Base-by-base conservation (phyloP, 2,888 invertebrate genomes). In the Anarsia innoxiella region DNA sequence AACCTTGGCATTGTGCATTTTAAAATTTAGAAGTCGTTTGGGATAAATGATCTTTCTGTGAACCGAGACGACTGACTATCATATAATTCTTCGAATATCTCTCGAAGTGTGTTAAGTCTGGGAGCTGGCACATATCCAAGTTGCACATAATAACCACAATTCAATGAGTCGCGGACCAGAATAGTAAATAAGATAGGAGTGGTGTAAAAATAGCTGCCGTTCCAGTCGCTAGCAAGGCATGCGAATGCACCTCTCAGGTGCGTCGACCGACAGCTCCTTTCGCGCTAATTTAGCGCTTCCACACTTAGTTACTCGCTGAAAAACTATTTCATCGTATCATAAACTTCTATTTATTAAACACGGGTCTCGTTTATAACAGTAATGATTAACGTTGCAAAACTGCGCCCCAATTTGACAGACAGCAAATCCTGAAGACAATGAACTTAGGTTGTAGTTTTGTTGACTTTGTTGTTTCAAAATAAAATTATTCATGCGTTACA, bases 101-200 rank as follows among this genome's bases (percentile, higher is more conserved):
- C 56, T 60, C 63, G 70, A 72, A 64, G 74, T 68, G 72, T 63
- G 72, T 72, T 75, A 73, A 69, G 75, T 72, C 66, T 26, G 71
- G 66, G 69, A 50, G 65, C 70, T 84, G 84, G 84, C 84, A 73
- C 64, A 64, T 69, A 66, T 80, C 84, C 83, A 83, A 82, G 72
- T 72, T 79, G 79, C 82, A 82, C 82, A 83, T 84, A 83, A 83
- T 84, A 83, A 82, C 82, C 79, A 83, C 84, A 82, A 83, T 84
- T 83, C 83, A 84, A 84, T 83, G 83, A 83, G 83, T 76, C 77
- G 78, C 78, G 71, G 78, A 79, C 84, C 73, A 80, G 83, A 84
- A 83, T 83, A 84, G 84, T 83, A 79, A 84, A 83, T 82, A 83
- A 84, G 79, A 82, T 80, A 80, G 76, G n/a, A 77, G 78, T 78